A percentile compares a stretch with the other conserved stretches of the same genome.
Conservation (phyloP, 2,113 vertebrate genomes). For the Ictidomys tridecemlineatus region DNA sequence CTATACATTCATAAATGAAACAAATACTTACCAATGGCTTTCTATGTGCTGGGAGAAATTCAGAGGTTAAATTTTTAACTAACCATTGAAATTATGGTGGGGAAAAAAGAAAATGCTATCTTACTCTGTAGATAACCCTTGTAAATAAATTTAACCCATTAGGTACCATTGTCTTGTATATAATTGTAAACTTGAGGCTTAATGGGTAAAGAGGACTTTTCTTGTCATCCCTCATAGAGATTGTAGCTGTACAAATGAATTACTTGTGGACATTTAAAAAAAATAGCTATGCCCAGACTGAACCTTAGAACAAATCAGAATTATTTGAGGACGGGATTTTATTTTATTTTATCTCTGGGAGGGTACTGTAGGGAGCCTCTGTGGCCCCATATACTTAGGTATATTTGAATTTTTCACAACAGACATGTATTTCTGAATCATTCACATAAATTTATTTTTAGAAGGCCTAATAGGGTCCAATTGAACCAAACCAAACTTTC, state of each 20-base stretch:
- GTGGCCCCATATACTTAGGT: slow-evolving; percentile 39
- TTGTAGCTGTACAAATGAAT: slow-evolving; percentile 34
- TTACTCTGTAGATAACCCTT: neutral
- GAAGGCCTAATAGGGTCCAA: neutral
- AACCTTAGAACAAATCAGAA: slow-evolving; percentile 10
- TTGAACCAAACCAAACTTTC: slow-evolving; percentile 29
- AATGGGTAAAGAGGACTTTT: neutral
- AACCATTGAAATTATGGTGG: neutral
- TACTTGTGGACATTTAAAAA: neutral
- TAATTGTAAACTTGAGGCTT: neutral
- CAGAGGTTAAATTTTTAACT: neutral
- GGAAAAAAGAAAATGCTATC: neutral
- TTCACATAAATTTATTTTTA: slow-evolving; percentile 37
- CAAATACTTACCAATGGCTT: slow-evolving; percentile 38
- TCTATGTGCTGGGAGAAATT: slow-evolving; percentile 6
- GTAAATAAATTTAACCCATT: slow-evolving; percentile 38
- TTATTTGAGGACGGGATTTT: slow-evolving; percentile 1
- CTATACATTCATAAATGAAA: slow-evolving; percentile 36
- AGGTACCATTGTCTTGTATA: neutral
- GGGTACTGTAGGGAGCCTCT: neutral
- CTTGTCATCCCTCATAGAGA: neutral
- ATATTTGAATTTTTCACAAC: slow-evolving; percentile 58
- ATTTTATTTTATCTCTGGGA: too few species aligned
- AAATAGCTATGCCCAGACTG: neutral
- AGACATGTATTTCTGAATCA: slow-evolving; percentile 42